Percentiles rank a stretch among this genome's conserved stretches.
Conservation (phyloP, 2,113 vertebrate species). For the Dasypus novemcinctus region DNA sequence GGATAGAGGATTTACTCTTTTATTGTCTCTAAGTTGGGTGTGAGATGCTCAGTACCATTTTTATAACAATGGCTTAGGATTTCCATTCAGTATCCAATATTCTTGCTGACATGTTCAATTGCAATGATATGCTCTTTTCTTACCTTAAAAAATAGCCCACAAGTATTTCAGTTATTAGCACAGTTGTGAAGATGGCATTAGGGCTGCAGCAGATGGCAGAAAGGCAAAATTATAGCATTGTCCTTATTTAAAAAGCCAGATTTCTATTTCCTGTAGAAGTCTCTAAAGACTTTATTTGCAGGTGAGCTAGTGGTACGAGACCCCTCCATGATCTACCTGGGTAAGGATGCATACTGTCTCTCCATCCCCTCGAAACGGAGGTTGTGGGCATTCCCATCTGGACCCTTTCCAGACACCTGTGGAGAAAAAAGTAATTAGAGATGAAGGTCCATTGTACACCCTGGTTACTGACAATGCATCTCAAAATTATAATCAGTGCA, state of each 20-base stretch:
- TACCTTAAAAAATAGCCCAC: conserved; percentile 66
- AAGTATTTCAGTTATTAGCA: conserved; percentile 78
- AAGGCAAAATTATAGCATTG: conserved; percentile 68
- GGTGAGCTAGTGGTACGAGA: not conserved
- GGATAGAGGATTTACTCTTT: conserved; percentile 65
- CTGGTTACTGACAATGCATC: conserved; percentile 82
- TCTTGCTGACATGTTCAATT: conserved; percentile 79
- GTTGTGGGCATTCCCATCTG: conserved; percentile 83
- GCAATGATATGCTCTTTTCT: conserved; percentile 66
- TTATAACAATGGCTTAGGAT: conserved; percentile 74
- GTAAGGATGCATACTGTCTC: conserved; percentile 86
- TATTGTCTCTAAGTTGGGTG: conserved; percentile 60
- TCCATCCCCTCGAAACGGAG: conserved; percentile 89
- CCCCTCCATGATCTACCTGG: conserved; percentile 85
- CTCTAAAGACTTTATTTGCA: conserved; percentile 34
- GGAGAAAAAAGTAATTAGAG: conserved; percentile 85
- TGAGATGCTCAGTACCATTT: conserved; percentile 60
- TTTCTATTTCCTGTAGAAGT: conserved; percentile 64
- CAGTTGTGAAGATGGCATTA: conserved; percentile 72
- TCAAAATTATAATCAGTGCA: conserved; percentile 79
- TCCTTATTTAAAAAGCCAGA: conserved; percentile 46
- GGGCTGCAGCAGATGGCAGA: conserved; percentile 70
- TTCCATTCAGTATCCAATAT: conserved; percentile 77
- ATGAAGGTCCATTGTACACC: conserved; percentile 83
- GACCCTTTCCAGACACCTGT: conserved; percentile 90